These are phyloP conservation scores for Drosophila gunungcola DNA, from an alignment of 1,140 invertebrate genomes.

Conservation along the genomic window DNA sequence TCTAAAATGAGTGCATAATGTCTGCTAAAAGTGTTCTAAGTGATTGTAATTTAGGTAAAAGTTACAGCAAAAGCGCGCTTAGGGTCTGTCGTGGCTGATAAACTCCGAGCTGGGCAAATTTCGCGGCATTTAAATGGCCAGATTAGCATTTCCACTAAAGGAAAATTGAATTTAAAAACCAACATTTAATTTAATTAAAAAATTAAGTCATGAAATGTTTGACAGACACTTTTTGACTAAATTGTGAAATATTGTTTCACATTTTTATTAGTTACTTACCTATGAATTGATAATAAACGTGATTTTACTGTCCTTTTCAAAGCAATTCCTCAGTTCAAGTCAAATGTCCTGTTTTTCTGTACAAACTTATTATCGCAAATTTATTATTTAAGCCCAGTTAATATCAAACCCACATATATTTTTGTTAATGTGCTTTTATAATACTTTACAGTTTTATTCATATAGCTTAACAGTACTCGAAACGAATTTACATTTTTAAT, in stretches of 20 bases:
- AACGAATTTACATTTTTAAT: slow-evolving; percentile 7
- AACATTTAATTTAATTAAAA: background rate
- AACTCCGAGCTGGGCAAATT: slow-evolving; percentile 7
- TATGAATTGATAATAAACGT: too few species aligned
- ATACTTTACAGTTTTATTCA: too few species aligned
- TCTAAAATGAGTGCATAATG: slow-evolving; percentile 83
- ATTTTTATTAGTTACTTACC: too few species aligned
- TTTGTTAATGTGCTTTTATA: too few species aligned
- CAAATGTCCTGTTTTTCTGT: too few species aligned
- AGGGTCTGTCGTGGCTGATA: slow-evolving; percentile 10
- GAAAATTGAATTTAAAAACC: background rate
- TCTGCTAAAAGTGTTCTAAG: slow-evolving; percentile 80
- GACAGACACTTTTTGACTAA: background rate
- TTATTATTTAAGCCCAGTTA: too few species aligned
- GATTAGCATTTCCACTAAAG: slow-evolving; percentile 2
- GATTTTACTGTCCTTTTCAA: too few species aligned
- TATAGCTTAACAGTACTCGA: too few species aligned
- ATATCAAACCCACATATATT: too few species aligned
- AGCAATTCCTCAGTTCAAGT: too few species aligned
- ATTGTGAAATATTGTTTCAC: too few species aligned
- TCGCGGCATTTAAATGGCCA: slow-evolving; percentile 3
- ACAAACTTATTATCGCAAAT: too few species aligned
- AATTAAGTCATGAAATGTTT: background rate
- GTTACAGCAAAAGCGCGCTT: slow-evolving; percentile 25
- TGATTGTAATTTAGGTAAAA: slow-evolving; percentile 82